Percentiles rank a stretch among this genome's conserved stretches.
phyloP scores from a whole-genome alignment of 2,888 invertebrate species.

The Corbicula japonica region DNA sequence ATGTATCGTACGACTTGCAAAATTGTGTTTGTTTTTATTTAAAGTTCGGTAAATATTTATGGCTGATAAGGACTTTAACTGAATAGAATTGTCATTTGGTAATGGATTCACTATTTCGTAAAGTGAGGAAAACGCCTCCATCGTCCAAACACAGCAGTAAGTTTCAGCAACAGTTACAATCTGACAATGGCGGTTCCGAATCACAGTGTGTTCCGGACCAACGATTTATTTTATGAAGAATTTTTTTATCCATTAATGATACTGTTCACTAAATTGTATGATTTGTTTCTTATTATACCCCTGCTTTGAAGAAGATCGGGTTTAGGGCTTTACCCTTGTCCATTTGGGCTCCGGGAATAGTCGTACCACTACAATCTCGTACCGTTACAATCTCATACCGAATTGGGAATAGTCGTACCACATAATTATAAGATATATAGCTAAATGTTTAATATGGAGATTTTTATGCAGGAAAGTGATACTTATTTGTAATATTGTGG shows the following conservation, averaged over 20 bases:
- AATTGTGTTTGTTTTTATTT: background rate
- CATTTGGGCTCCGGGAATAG: no score
- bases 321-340: background rate
- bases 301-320: background rate
- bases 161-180: slow-evolving; percentile 25
- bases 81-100: background rate
- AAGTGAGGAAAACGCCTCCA: slow-evolving; percentile 64
- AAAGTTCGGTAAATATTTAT: background rate
- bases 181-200: background rate
- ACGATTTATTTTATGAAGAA: background rate
- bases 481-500: no score
- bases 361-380: no score
- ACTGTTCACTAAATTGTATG: background rate
- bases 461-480: no score
- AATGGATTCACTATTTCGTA: slow-evolving; percentile 63
- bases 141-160: slow-evolving; percentile 66
- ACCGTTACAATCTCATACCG: no score
- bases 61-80: background rate
- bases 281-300: background rate
- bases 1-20: slow-evolving; percentile 12
- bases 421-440: no score
- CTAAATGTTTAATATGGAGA: no score
- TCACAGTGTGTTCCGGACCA: background rate
- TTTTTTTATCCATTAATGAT: background rate
- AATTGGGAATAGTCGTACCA: no score